Base-by-base conservation (phyloP, 2,797 vertebrate genomes). In the Peromyscus nudipes region DNA sequence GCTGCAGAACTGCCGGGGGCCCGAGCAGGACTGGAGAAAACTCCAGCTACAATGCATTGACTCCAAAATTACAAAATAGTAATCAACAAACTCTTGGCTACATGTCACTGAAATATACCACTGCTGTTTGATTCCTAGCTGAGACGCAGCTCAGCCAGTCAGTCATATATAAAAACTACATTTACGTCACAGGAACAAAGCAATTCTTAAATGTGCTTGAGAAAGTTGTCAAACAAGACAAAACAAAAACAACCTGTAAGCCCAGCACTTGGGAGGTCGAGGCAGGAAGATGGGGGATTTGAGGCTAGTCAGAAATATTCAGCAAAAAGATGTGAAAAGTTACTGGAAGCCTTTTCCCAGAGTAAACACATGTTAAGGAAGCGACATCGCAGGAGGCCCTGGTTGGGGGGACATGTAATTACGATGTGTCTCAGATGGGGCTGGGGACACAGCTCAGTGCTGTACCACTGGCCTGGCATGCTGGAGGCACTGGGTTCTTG, bases 1-100 rank as follows among this genome's bases (percentile, higher is more conserved):
- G 46, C 46, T 46, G 46, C 46, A 46, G 46, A 46, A 46, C 46
- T 46, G 46, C 46, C 8, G 46, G 46, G 46, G 5, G 5, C 46
- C 5, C 40, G 5, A 46, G 46, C 46, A 46, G 46, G 46, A 46
- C 46, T 46, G 8, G 46, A 46, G 46, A 46, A 46, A 46, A 46
- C 46, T 46, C 46, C 46, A 46, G 46, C 46, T 46, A 46, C 46
- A 46, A 46, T 46, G 46, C 46, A 46, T 6, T 7, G 57, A 64
- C 80, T 93, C 67, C 79, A 80, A 96, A 95, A 71, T 65, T 4
- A 88, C 3, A 82, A 73, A 96, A 77, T 13, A 75, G 84, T 12
- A 73, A 75, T 75, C 67, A 88, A 57, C 49, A 31, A 73, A 40
- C 55, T n/a, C n/a, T 31, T 37, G 40, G 34, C 67, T 73, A 73